Conservation (phyloP, 2,113 vertebrate species). For the Brachypodius melanocephalos region DNA sequence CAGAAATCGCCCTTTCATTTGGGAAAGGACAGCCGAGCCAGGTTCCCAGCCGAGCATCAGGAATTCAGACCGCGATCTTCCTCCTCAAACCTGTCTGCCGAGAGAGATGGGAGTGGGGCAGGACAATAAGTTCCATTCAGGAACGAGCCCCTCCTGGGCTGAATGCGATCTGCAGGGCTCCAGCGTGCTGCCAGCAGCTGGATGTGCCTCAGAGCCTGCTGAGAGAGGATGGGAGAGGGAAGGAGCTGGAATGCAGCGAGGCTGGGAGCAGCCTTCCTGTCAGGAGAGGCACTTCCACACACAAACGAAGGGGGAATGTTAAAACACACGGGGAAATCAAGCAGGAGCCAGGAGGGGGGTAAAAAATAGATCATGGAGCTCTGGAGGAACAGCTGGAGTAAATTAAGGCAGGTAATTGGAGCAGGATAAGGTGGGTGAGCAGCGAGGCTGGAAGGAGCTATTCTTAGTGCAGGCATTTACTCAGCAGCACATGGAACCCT, state of each 20-base stretch:
- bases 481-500: not conserved
- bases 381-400: constrained; percentile 31
- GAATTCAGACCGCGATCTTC: not conserved
- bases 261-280: not conserved
- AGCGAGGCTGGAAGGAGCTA: constrained; percentile 51
- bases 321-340: constrained; percentile 26
- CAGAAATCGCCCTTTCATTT: not conserved
- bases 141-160: constrained; percentile 19
- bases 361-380: constrained; percentile 16
- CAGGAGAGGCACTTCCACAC: constrained; percentile 4
- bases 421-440: constrained; percentile 52
- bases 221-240: not conserved
- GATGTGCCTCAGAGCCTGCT: not conserved
- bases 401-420: constrained; percentile 51
- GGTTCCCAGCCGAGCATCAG: not conserved
- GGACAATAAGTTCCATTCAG: constrained; percentile 6
- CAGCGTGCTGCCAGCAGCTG: not conserved
- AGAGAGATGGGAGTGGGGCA: not conserved
- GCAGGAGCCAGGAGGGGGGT: constrained; percentile 6
- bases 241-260: rapidly evolving
- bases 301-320: not conserved
- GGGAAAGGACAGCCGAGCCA: not conserved
- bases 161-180: not conserved
- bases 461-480: constrained; percentile 45
- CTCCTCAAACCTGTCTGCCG: not conserved